phyloP scores from a whole-genome alignment of 2,797 vertebrate species.

The Gymnoscopelus braueri region DNA sequence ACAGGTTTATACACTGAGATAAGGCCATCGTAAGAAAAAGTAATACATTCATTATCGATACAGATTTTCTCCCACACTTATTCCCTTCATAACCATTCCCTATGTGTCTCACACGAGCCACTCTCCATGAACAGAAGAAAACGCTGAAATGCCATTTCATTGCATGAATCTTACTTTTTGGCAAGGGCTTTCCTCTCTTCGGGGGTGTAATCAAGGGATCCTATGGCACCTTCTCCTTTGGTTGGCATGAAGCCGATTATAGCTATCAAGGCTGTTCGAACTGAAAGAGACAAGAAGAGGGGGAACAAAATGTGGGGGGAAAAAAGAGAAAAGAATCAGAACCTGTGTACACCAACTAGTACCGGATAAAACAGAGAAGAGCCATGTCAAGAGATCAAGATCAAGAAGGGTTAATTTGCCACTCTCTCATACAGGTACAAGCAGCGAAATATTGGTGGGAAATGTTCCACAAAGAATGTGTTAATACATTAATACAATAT shows the following conservation, averaged over 20 bases:
- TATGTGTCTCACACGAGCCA: constrained; percentile 19
- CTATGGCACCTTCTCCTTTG: constrained; percentile 98
- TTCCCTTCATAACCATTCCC: constrained; percentile 14
- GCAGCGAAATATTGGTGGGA: no score
- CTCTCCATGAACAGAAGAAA: constrained; percentile 22
- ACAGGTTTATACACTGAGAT: no score
- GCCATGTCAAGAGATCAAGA: no score
- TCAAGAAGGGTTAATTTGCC: no score
- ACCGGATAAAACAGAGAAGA: constrained; percentile 14
- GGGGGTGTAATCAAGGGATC: constrained; percentile 96
- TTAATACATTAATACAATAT: no score
- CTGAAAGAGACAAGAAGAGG: constrained; percentile 78
- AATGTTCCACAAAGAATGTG: no score
- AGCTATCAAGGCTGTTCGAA: constrained; percentile 95
- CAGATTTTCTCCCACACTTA: constrained; percentile 7
- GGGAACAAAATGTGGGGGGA: constrained; percentile 8
- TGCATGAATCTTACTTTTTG: constrained; percentile 89
- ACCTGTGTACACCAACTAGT: constrained; percentile 9
- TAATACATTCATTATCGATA: neutral
- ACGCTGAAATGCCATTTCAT: constrained; percentile 33
- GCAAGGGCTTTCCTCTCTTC: constrained; percentile 94
- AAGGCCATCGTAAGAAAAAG: neutral
- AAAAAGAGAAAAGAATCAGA: constrained; percentile 18
- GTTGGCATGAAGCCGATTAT: constrained; percentile 99
- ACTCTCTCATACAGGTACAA: no score